phyloP scores from a whole-genome alignment of 2,113 vertebrate species.

The Oreocharis arfaki region DNA sequence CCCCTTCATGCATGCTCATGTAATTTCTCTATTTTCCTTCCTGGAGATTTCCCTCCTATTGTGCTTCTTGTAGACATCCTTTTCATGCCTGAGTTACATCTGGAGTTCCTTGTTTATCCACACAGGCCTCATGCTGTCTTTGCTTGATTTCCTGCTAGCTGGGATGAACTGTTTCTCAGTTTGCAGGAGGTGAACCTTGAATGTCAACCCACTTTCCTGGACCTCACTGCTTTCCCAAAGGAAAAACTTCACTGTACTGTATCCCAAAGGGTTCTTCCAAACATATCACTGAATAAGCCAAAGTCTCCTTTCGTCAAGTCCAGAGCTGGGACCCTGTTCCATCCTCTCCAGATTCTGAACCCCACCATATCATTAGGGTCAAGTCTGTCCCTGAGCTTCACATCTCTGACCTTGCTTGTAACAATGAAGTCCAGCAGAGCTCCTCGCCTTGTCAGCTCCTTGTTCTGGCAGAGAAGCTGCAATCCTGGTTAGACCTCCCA shows the following conservation, averaged over 20 bases:
- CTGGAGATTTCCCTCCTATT: neutral
- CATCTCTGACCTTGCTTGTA: neutral
- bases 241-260: no score
- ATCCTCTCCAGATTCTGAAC: neutral
- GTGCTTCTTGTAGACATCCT: neutral
- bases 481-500: neutral
- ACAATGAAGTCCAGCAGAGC: neutral
- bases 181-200: neutral
- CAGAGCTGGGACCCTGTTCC: neutral
- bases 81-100: neutral
- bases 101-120: neutral
- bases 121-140: neutral
- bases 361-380: no score
- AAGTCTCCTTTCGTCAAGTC: neutral
- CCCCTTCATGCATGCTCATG: neutral
- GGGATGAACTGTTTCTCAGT: neutral
- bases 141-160: neutral
- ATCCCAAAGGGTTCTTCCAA: neutral
- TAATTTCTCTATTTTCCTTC: neutral
- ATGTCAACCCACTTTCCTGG: neutral
- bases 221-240: neutral
- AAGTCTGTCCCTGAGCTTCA: neutral
- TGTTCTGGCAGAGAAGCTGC: neutral
- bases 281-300: neutral
- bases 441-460: neutral